Evolutionary conservation across 2,113 vertebrate genomes (phyloP).

Genomic region (Micronisus gabar): DNA sequence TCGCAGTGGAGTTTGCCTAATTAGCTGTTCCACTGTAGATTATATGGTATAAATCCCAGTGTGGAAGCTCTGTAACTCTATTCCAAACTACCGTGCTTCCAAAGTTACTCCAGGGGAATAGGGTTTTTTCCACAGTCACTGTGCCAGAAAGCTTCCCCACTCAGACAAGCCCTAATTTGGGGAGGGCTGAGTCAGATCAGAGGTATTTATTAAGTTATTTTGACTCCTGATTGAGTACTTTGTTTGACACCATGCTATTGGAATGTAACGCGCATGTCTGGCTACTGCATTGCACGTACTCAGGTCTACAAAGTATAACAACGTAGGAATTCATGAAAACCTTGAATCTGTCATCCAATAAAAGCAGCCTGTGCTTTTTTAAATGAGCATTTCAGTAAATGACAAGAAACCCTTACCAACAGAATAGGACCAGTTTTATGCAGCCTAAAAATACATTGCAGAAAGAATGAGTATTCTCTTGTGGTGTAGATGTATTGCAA

Average conservation of each 20-base stretch:
- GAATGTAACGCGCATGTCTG: rapidly evolving
- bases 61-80: neutral
- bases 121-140: neutral
- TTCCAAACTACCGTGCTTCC: neutral
- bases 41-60: neutral
- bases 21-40: neutral
- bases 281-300: neutral
- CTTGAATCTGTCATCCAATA: neutral
- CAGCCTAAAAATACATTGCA: neutral
- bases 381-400: neutral
- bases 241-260: neutral
- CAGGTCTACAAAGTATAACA: neutral
- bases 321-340: neutral
- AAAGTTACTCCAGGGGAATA: neutral
- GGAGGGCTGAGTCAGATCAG: neutral
- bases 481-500: neutral
- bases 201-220: neutral
- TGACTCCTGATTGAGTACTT: neutral
- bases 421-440: neutral
- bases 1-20: neutral
- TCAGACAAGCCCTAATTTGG: neutral
- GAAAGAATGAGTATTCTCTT: neutral
- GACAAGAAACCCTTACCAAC: neutral
- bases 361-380: neutral
- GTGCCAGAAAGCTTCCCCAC: neutral